Conservation (phyloP, 23 tunicate genomes). For the Oikopleura dioica region DNA sequence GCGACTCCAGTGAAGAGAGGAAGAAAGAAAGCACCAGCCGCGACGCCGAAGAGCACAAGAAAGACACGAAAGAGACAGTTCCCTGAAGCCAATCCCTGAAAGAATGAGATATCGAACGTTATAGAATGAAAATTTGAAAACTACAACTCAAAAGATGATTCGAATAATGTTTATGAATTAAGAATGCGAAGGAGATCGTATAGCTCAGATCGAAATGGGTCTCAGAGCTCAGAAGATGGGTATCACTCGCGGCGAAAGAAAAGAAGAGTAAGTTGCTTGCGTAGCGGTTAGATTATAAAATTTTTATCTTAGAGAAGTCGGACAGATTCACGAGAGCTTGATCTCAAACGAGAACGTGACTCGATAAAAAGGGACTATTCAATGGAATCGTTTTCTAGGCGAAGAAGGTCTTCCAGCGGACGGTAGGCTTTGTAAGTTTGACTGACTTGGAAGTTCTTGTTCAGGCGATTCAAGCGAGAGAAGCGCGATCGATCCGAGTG, state of each 20-base stretch:
- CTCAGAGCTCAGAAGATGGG: background rate
- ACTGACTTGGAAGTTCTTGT: no score
- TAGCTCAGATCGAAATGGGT: background rate
- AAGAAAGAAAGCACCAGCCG: background rate
- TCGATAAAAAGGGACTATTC: background rate
- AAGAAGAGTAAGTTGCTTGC: background rate
- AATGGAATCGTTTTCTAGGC: background rate
- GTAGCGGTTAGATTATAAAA: background rate
- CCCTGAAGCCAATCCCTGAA: no score
- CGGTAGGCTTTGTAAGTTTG: no score
- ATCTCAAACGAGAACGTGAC: background rate
- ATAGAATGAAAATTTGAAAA: background rate
- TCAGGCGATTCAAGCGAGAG: constrained; percentile 10
- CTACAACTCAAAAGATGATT: background rate
- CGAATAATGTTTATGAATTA: background rate
- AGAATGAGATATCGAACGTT: background rate
- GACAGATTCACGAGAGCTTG: no score
- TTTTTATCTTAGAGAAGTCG: no score
- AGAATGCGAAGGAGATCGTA: background rate
- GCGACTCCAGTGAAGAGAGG: background rate
- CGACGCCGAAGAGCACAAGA: background rate
- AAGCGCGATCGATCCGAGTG: no score
- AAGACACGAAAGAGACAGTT: background rate
- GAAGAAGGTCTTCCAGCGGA: constrained; percentile 10
- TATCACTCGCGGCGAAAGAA: background rate